These are phyloP conservation scores for Drosophila melanosoma DNA, from an alignment of 2,888 invertebrate genomes.

Conservation along the genomic window DNA sequence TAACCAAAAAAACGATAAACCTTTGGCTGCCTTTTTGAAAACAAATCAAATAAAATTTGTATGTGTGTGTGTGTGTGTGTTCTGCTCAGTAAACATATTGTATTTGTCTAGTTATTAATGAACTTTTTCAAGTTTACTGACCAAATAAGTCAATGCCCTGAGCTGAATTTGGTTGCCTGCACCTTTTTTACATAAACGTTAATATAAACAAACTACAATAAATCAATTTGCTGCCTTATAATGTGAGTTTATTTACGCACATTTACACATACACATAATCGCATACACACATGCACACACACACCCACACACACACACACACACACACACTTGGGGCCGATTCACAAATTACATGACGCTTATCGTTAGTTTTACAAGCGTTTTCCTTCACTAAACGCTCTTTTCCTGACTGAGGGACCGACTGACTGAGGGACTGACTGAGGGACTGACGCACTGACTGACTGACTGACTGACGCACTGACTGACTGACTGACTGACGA, in stretches of 20 bases:
- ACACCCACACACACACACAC: slow-evolving; percentile 6
- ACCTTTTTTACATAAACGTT: slow-evolving; percentile 44
- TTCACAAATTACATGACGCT: slow-evolving; percentile 67
- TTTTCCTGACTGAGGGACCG: slow-evolving; percentile 30
- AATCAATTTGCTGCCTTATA: slow-evolving; percentile 66
- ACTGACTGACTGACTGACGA: slow-evolving; percentile 29
- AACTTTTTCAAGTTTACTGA: slow-evolving; percentile 50
- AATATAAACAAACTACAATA: slow-evolving; percentile 52
- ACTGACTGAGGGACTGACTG: slow-evolving; percentile 25
- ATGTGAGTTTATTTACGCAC: slow-evolving; percentile 45
- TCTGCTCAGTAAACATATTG: background rate
- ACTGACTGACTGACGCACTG: slow-evolving; percentile 25
- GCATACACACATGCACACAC: slow-evolving; percentile 3
- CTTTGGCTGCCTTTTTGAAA: background rate
- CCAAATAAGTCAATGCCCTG: slow-evolving; percentile 47
- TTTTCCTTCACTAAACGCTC: slow-evolving; percentile 47
- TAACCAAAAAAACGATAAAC: background rate
- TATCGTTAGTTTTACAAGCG: slow-evolving; percentile 71
- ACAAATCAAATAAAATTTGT: background rate
- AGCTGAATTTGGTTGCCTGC: slow-evolving; percentile 37
- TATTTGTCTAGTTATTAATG: slow-evolving; percentile 1
- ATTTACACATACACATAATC: slow-evolving; percentile 18
- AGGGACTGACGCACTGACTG: slow-evolving; percentile 22
- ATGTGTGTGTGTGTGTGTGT: background rate
- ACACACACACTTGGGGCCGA: slow-evolving; percentile 12